Evolutionary conservation across 53 echinoderm and acorn worm species (phyloP).

Genomic region (Actinopyga echinites): DNA sequence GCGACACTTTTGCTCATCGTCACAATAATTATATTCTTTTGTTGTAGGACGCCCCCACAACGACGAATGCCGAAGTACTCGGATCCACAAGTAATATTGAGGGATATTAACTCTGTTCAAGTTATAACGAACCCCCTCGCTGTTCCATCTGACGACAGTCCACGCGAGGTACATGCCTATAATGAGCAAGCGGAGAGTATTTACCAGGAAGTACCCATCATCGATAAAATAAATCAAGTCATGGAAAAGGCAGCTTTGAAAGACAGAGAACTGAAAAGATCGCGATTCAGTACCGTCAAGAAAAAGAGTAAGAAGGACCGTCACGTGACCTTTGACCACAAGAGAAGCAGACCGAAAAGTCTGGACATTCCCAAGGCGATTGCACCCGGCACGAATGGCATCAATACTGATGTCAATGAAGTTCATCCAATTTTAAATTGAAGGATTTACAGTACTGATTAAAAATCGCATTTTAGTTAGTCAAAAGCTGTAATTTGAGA

Average conservation of each 20-base stretch:
- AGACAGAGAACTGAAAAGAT: neutral
- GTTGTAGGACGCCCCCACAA: constrained; percentile 40
- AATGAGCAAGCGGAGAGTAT: neutral
- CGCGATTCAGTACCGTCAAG: constrained; percentile 15
- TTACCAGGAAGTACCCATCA: neutral
- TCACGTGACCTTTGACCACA: neutral
- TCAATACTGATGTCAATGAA: neutral
- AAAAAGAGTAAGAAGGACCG: neutral
- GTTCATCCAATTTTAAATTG: neutral
- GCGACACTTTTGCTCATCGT: constrained; percentile 50
- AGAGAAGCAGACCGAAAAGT: neutral
- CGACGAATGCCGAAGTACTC: constrained; percentile 42
- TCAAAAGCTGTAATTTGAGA: too few relatives aligned
- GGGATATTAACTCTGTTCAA: constrained; percentile 64
- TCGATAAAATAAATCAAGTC: neutral
- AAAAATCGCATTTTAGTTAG: too few relatives aligned
- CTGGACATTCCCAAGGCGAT: neutral
- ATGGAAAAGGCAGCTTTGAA: too few relatives aligned
- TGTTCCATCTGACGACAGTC: neutral
- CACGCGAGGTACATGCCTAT: neutral
- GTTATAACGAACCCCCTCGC: constrained; percentile 74
- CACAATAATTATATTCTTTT: constrained; percentile 49
- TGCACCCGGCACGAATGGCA: neutral
- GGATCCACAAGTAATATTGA: constrained; percentile 65
- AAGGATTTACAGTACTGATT: too few relatives aligned